Conservation (phyloP, 2,797 vertebrate genomes). For the Chelon auratus region DNA sequence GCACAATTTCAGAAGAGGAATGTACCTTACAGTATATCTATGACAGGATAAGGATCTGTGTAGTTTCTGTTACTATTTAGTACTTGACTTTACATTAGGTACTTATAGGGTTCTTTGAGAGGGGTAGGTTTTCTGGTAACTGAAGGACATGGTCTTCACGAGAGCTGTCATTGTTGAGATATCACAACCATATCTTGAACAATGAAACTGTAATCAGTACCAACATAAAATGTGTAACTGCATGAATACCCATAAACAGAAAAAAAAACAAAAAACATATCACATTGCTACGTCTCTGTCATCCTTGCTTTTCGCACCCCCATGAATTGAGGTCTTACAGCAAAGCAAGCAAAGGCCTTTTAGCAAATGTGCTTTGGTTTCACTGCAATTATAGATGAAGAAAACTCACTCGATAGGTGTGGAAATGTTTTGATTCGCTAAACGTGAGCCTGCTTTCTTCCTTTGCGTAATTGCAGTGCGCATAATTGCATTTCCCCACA, state of each 20-base stretch:
- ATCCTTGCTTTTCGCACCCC: neutral
- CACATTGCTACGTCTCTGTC: neutral
- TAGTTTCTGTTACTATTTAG: neutral
- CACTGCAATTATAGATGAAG: neutral
- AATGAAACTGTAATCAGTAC: too few relatives aligned
- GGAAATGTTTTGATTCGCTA: neutral
- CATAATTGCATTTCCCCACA: slow-evolving; percentile 48
- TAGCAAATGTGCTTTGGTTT: neutral
- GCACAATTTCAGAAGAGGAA: neutral
- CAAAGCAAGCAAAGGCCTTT: neutral
- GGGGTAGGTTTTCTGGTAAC: too few relatives aligned
- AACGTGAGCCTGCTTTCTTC: slow-evolving; percentile 24
- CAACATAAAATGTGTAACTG: too few relatives aligned
- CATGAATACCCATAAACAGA: too few relatives aligned
- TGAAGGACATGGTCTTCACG: too few relatives aligned
- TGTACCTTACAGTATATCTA: neutral
- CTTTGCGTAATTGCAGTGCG: slow-evolving; percentile 10
- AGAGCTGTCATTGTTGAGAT: too few relatives aligned
- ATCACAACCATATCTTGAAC: too few relatives aligned
- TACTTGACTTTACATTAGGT: neutral
- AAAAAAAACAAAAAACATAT: neutral
- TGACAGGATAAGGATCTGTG: too few relatives aligned
- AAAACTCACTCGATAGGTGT: slow-evolving; percentile 8
- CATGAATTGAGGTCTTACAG: neutral
- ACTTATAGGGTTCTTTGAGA: too few relatives aligned